Evolutionary conservation across 2,113 vertebrate genomes (phyloP).

Genomic region (Nesospiza acunhae): DNA sequence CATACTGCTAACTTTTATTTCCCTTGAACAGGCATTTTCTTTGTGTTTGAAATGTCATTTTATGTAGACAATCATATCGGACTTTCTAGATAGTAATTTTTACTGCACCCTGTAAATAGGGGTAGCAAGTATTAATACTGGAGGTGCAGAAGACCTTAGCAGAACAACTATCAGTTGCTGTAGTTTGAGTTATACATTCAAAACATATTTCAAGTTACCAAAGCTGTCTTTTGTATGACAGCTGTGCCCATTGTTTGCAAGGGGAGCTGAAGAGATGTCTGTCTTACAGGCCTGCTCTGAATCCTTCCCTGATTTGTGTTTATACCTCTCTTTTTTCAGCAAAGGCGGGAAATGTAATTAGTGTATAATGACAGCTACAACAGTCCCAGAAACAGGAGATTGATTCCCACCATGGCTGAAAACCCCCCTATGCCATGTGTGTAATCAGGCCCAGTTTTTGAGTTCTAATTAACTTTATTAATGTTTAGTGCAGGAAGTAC

Average conservation of each 20-base stretch:
- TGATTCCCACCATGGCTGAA: conserved; percentile 23
- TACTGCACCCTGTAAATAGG: not conserved
- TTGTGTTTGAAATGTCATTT: not conserved
- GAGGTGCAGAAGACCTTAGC: not conserved
- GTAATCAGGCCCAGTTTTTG: conserved; percentile 45
- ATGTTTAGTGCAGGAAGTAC: conserved; percentile 65
- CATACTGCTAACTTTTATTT: not conserved
- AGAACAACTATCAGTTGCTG: not conserved
- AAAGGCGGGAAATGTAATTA: conserved; percentile 5
- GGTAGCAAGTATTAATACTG: not conserved
- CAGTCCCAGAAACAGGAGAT: not conserved
- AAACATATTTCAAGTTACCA: not conserved
- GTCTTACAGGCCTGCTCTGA: not conserved
- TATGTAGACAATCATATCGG: not conserved
- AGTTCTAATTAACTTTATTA: conserved; percentile 78
- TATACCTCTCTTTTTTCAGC: not conserved
- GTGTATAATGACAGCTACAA: conserved; percentile 3
- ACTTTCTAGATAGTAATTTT: not conserved
- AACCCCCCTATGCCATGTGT: not conserved
- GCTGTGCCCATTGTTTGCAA: not conserved
- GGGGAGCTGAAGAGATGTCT: not conserved
- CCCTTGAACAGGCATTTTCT: not conserved
- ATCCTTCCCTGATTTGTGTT: not conserved
- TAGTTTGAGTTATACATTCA: not conserved
- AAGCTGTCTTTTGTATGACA: not conserved